A percentile compares a stretch with the other conserved stretches of the same genome.
These are phyloP conservation scores for Tichodroma muraria DNA, from an alignment of 2,113 vertebrate genomes.

Conservation along the genomic window DNA sequence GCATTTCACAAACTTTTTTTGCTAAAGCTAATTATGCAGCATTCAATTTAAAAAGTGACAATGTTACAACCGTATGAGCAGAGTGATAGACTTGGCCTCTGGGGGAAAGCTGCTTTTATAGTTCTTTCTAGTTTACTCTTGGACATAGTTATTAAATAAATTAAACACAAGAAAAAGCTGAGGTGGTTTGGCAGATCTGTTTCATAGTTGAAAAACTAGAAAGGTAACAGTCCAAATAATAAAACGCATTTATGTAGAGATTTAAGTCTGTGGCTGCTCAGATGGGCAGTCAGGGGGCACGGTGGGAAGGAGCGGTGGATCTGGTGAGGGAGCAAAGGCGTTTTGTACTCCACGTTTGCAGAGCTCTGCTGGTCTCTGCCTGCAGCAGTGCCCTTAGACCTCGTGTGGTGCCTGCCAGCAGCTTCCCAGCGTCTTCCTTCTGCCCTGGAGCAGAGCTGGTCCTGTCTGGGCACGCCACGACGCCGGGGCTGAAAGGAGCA, in stretches of 20 bases:
- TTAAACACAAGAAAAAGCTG: not conserved
- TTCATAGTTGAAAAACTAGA: not conserved
- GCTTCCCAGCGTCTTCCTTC: not conserved
- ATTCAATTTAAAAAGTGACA: constrained; percentile 24
- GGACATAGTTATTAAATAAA: not conserved
- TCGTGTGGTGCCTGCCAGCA: not conserved
- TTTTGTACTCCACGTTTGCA: not conserved
- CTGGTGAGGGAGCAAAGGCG: not conserved
- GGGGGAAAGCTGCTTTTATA: not conserved
- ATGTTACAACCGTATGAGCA: not conserved
- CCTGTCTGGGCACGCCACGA: not conserved
- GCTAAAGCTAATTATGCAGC: constrained; percentile 7
- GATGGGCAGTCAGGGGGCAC: not conserved
- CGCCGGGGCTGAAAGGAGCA: not conserved
- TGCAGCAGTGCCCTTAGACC: not conserved
- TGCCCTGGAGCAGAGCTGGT: not conserved
- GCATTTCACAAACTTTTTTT: constrained; percentile 26
- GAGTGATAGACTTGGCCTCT: constrained; percentile 4
- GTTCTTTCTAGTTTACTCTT: not conserved
- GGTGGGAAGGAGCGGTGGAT: not conserved
- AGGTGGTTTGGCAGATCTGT: not conserved
- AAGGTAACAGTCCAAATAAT: not conserved
- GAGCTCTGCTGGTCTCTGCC: not conserved
- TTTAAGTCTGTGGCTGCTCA: not conserved
- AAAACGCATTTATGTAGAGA: not conserved